Base-by-base conservation (phyloP, 2,888 invertebrate genomes). In the Lepeophtheirus nordmannii region DNA sequence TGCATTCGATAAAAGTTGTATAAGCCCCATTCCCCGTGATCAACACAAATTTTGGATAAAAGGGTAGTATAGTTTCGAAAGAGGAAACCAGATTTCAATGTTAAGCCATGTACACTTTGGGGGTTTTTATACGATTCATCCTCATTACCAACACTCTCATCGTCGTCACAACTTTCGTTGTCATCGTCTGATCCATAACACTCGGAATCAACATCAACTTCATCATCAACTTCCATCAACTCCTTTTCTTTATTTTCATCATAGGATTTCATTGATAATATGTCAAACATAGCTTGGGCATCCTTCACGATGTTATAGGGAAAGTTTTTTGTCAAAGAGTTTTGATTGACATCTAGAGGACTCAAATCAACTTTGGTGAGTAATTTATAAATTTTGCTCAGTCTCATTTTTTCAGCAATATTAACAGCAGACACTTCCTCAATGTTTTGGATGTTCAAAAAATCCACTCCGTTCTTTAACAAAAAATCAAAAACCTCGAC, bases 1-100 rank as follows among this genome's bases (percentile, higher is more conserved):
- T 80, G 79, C 75, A 80, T 76, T 69, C 78, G 78, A 71, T 80
- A 80, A 73, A 78, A 80, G 72, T 79, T 80, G 73, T 78, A 80
- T 69, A 77, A 73, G 64, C 79, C 79, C 69, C 72, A 77, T 17
- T 72, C 67, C 20, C 78, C 76, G 69, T 73, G 74, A 56, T 71
- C 71, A 2, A 79, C 72, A 70, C 79, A 78, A 11, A 79, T 77
- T 69, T 78, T 77, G 23, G 76, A 78, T 70, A 80, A 71, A 10
- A 77, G 73, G n/a, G 75, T 73, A 70, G 76, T 76, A 70, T 74
- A 78, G 1, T 75, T 74, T 68, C 75, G 70, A 63, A 73, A 70
- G 67, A 72, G 73, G 1, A 72, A 72, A 38, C 70, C 69, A 69
- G 77, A 76, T 46, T 71, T 70, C 9, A 75, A 71, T n/a, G 78